Evolutionary conservation across 2,888 invertebrate genomes (phyloP), one percentile per base, ranked within the genome.

Genomic region (Eupelmus urozonus): DNA sequence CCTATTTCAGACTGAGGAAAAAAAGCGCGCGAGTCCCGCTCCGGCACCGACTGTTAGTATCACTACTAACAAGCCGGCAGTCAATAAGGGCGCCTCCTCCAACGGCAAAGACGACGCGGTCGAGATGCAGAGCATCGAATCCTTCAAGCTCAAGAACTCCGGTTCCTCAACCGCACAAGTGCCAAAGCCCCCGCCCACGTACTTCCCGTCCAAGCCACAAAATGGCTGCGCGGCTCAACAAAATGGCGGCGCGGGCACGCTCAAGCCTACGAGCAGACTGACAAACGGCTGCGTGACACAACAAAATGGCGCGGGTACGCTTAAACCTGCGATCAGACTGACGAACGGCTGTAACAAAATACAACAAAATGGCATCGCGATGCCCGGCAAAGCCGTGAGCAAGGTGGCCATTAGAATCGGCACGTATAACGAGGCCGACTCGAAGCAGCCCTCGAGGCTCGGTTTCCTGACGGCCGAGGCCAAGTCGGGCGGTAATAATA

Each of bases 71-170:
- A n/a, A n/a, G n/a, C n/a, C n/a, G n/a, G n/a, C n/a, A n/a, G n/a
- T n/a, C n/a, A n/a, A n/a, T n/a, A n/a, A n/a, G n/a, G 7, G 42
- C 29, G 42, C 55, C 73, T 34, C 20, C n/a, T 60, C 51, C 60
- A 59, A n/a, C 45, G 57, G 34, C 25, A 66, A 49, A 23, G 90
- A 89, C 63, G 94, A 94, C 79, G 91, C 92, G 45, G 95, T 94
- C 13, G 95, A 95, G 89, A 92, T 95, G 91, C 94, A 95, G 85
- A 95, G 95, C 25, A 90, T 95, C 83, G 95, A 95, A 88, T 95
- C 95, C 4, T 95, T 93, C 89, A 93, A 93, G 85, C 87, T 95
- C 82, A 94, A 93, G 82, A 93, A 94, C 85, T 93, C 94, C 27
- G 90, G 92, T 3, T 92, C 91, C 76, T n/a, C n/a, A n/a, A n/a